A percentile compares a stretch with the other conserved stretches of the same genome.
Conservation (phyloP, 2,888 invertebrate genomes). For the Erynnis tages region DNA sequence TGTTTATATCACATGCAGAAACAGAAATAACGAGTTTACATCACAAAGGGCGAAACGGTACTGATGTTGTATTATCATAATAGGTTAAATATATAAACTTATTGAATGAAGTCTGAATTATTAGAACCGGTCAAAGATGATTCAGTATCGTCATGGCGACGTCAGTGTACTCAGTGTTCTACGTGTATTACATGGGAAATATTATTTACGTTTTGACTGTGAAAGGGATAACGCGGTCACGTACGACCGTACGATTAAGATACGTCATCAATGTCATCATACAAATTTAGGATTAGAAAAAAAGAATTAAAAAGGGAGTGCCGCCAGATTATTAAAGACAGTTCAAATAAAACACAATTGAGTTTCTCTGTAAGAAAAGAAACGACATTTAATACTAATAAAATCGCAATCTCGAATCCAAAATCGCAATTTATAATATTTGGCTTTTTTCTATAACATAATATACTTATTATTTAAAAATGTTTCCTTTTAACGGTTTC, state of each 20-base stretch:
- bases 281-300: too few relatives aligned
- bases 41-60: constrained; percentile 41
- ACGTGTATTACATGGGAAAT: constrained; percentile 28
- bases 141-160: constrained; percentile 39
- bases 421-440: too few relatives aligned
- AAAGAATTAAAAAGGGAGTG: too few relatives aligned
- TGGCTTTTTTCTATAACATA: too few relatives aligned
- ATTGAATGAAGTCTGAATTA: constrained; percentile 44
- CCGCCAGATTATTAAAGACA: too few relatives aligned
- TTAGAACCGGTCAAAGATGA: constrained; percentile 46
- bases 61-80: constrained; percentile 46
- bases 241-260: neutral
- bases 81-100: constrained; percentile 47
- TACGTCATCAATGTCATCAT: neutral
- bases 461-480: too few relatives aligned
- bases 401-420: too few relatives aligned
- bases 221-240: constrained; percentile 11
- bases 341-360: too few relatives aligned
- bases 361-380: too few relatives aligned
- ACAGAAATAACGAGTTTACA: constrained; percentile 39
- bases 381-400: too few relatives aligned
- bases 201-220: constrained; percentile 4
- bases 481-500: too few relatives aligned
- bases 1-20: constrained; percentile 5
- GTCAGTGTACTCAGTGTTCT: constrained; percentile 38